Evolutionary conservation across 2,113 vertebrate genomes (phyloP).

Genomic region (Telmatochromis sp.): DNA sequence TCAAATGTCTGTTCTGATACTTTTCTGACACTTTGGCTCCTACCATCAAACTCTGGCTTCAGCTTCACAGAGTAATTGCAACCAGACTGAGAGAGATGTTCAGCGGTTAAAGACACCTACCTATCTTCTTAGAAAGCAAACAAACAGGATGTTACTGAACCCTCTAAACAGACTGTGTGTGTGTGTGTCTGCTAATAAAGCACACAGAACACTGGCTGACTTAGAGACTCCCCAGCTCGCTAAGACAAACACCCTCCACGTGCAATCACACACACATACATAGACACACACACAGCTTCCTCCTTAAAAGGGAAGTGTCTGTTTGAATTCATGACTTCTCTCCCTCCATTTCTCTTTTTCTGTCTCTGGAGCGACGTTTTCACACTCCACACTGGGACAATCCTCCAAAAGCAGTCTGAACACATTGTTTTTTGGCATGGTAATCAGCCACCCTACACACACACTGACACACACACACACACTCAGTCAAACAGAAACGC

Average conservation of each 20-base stretch:
- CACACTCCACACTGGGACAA: constrained; percentile 8
- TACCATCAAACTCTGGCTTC: constrained; percentile 8
- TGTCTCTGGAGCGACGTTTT: not conserved
- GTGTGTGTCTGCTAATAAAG: not conserved
- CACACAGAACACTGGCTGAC: not conserved
- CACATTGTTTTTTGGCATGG: constrained; percentile 54
- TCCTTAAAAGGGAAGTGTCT: constrained; percentile 48
- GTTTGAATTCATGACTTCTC: constrained; percentile 21
- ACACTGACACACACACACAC: not conserved
- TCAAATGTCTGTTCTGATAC: not conserved
- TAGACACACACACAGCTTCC: not conserved
- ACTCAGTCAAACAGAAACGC: constrained; percentile 7
- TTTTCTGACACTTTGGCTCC: constrained; percentile 16
- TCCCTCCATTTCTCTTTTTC: not conserved
- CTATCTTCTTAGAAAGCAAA: constrained; percentile 35
- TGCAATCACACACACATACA: not conserved
- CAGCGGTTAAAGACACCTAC: constrained; percentile 5
- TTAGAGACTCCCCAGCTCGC: constrained; percentile 36
- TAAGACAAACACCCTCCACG: constrained; percentile 13
- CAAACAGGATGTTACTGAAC: constrained; percentile 2
- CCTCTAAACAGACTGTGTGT: not conserved
- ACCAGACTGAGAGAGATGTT: constrained; percentile 4
- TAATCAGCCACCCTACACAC: not conserved
- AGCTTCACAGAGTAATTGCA: constrained; percentile 22
- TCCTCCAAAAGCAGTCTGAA: constrained; percentile 27